Conservation (phyloP, 2,113 vertebrate species). For the Ailuropoda melanoleuca region DNA sequence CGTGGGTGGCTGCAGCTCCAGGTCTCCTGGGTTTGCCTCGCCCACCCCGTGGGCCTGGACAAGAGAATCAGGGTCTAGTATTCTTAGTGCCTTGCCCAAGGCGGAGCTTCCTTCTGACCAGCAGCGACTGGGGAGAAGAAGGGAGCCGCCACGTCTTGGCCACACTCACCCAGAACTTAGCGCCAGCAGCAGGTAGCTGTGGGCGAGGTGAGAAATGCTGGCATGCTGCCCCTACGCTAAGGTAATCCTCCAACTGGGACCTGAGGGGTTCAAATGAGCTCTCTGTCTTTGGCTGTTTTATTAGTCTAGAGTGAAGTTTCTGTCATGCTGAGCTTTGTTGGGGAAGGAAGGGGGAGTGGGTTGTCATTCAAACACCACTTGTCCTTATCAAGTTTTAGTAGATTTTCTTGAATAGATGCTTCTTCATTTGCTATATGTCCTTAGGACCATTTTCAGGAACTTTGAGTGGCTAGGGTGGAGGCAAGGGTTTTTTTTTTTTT, state of each 20-base stretch:
- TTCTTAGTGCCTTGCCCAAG: background rate
- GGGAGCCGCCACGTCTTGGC: background rate
- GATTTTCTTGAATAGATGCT: constrained; percentile 33
- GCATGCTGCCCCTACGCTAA: background rate
- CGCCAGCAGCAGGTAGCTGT: background rate
- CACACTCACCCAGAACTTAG: background rate
- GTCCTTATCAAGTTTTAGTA: background rate
- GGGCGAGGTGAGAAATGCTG: background rate
- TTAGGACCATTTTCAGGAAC: background rate
- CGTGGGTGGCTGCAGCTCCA: background rate
- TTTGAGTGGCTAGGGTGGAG: background rate
- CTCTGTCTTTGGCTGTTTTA: background rate
- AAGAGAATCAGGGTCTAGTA: background rate
- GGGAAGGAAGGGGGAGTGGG: background rate
- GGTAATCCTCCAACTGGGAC: background rate
- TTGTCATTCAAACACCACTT: background rate
- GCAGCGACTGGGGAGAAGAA: background rate
- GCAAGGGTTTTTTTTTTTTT: background rate
- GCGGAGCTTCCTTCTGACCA: background rate
- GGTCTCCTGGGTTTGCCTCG: background rate
- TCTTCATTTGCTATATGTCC: background rate
- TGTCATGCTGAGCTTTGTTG: background rate
- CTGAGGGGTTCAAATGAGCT: background rate
- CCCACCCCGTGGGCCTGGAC: background rate
- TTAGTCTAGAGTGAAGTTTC: background rate